Evolutionary conservation across 1,140 invertebrate species (phyloP).

Genomic region (Grapholita molesta): DNA sequence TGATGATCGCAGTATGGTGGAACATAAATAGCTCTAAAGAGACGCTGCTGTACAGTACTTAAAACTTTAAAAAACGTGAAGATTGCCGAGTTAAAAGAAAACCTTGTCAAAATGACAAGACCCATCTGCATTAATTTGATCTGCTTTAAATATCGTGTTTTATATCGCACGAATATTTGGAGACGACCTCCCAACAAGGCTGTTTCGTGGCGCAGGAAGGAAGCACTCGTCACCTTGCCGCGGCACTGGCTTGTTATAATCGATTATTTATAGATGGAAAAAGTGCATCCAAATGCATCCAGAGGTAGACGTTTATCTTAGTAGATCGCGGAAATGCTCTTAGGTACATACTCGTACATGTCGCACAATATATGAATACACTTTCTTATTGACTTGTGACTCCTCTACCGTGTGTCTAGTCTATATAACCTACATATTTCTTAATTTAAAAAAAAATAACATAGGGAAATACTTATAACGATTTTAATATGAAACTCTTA

Average conservation of each 20-base stretch:
- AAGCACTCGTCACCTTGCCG: conserved; percentile 53
- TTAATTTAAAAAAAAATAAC: too few species aligned
- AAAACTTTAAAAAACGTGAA: not conserved
- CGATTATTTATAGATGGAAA: conserved; percentile 8
- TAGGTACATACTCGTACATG: too few species aligned
- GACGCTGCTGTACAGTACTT: too few species aligned
- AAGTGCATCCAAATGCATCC: conserved; percentile 1
- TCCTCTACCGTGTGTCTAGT: too few species aligned
- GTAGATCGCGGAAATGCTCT: not conserved
- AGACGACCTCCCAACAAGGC: conserved; percentile 59
- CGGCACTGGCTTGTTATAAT: conserved; percentile 38
- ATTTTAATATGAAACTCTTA: too few species aligned
- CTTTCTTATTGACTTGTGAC: too few species aligned
- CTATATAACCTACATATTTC: too few species aligned
- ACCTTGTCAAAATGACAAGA: not conserved
- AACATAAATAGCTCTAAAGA: too few species aligned
- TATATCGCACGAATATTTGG: conserved; percentile 27
- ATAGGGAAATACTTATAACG: too few species aligned
- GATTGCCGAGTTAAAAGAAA: too few species aligned
- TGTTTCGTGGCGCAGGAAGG: conserved; percentile 69
- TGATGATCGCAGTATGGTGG: too few species aligned
- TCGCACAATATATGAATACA: too few species aligned
- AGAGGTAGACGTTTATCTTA: not conserved
- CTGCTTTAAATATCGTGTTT: not conserved
- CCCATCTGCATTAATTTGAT: not conserved